Base-by-base conservation (phyloP, 1,140 invertebrate species). In the Druon quercuslanigerum region DNA sequence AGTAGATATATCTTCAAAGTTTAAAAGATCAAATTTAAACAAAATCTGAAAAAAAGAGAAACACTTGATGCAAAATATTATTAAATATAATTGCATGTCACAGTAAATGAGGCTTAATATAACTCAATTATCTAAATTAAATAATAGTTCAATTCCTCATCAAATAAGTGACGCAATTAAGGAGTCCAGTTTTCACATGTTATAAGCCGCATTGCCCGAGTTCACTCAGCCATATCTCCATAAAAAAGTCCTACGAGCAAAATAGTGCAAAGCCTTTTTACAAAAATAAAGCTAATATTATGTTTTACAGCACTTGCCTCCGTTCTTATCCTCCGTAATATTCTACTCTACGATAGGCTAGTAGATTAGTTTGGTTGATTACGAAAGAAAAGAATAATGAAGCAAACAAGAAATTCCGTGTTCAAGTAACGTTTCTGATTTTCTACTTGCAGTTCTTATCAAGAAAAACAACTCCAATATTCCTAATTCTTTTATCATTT, bases 381-480 rank as follows among this genome's bases (percentile, higher is more conserved):
- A n/a, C 33, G 33, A 66, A 66, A n/a, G 60, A 66, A 66, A 66
- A 66, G 33, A 66, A 20, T 33, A 66, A 66, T 66, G 25, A 40
- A 66, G 60, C 33, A 60, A 66, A 40, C 60, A 20, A 33, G 25
- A 16, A 40, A 46, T 40, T 40, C 60, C 25, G 46, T 16, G 33
- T 66, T 66, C 33, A 66, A 66, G 60, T 66, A 66, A 66, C 60
- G 60, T 40, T 66, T 40, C 60, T 66, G 40, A 66, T n/a, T 66
- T 66, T 66, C 60, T 66, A n/a, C 60, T 9, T 9, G 40, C 40
- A 66, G 6, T 40, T 33, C 14, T 25, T 11, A 33, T 33, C 5
- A 56, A 56, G 17, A 25, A 56, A 56, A 56, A 11, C 2, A 7
- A 11, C 17, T 19, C 11, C 7, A 11, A 54, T 25, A 56, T 56